Conservation (phyloP, 2,888 invertebrate species). For the Acanthoscelides obtectus region DNA sequence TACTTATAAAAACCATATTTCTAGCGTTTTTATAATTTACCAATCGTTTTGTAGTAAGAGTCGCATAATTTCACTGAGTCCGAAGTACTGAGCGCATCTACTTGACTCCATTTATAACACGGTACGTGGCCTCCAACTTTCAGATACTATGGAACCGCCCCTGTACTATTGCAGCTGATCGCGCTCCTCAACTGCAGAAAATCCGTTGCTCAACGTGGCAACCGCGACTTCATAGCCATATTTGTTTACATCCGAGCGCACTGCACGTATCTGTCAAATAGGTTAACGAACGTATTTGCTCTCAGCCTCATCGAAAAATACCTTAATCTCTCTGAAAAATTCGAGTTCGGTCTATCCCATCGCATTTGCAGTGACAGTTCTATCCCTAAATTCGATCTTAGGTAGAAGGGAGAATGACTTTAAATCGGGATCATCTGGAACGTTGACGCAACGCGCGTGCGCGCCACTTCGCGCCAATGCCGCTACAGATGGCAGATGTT, state of each 20-base stretch:
- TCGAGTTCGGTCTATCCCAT: slow-evolving; percentile 1
- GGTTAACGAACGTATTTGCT: slow-evolving; percentile 17
- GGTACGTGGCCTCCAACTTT: no score
- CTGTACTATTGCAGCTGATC: neutral
- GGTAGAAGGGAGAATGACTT: slow-evolving; percentile 11
- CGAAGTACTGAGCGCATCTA: no score
- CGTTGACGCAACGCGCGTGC: slow-evolving; percentile 27
- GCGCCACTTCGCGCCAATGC: slow-evolving; percentile 48
- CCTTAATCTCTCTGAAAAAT: slow-evolving; percentile 4
- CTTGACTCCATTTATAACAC: no score
- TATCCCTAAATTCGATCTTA: slow-evolving; percentile 9
- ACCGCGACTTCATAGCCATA: slow-evolving; percentile 23
- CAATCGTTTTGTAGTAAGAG: no score
- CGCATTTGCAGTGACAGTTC: slow-evolving; percentile 6
- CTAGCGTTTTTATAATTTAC: no score
- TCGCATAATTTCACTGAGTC: no score
- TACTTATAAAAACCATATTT: no score
- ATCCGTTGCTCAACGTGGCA: neutral
- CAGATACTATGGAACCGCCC: neutral
- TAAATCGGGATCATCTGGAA: slow-evolving; percentile 10
- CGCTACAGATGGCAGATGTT: slow-evolving; percentile 51
- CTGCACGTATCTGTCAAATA: slow-evolving; percentile 30
- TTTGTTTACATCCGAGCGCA: slow-evolving; percentile 38
- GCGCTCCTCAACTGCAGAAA: neutral
- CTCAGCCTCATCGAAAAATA: neutral